phyloP scores from a whole-genome alignment of 2,888 invertebrate species.

The Dicranocentrus wangi region DNA sequence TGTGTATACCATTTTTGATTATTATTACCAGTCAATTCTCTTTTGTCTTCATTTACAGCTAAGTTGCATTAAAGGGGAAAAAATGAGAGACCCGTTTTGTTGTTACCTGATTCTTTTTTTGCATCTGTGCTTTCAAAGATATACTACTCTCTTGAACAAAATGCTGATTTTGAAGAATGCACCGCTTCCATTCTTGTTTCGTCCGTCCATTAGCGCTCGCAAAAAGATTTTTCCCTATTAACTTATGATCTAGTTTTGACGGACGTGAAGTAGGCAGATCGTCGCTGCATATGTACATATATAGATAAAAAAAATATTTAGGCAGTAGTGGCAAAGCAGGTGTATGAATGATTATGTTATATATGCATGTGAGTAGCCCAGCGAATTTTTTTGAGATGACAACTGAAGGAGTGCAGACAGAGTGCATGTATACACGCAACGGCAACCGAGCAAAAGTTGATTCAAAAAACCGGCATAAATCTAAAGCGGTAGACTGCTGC shows the following conservation, averaged over 20 bases:
- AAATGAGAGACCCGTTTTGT: conserved; percentile 54
- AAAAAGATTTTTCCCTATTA: conserved; percentile 54
- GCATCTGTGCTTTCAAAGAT: conserved; percentile 14
- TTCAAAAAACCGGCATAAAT: conserved; percentile 42
- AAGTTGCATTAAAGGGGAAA: conserved; percentile 33
- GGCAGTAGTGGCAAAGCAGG: conserved; percentile 35
- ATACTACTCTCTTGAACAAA: not conserved
- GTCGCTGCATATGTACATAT: not conserved
- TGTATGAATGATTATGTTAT: conserved; percentile 42
- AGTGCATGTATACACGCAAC: conserved; percentile 47
- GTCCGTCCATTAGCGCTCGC: conserved; percentile 35
- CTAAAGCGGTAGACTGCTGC: conserved; percentile 33
- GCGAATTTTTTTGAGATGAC: conserved; percentile 39
- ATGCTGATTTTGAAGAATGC: not conserved
- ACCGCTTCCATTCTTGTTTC: conserved; percentile 25
- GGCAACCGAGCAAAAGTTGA: conserved; percentile 24
- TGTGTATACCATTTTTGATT: too few relatives aligned
- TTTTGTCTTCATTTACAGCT: conserved; percentile 57
- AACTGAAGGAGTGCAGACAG: conserved; percentile 18
- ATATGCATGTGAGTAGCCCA: not conserved
- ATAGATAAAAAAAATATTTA: too few relatives aligned
- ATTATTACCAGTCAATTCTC: conserved; percentile 38
- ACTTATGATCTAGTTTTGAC: conserved; percentile 64
- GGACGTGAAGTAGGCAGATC: conserved; percentile 44
- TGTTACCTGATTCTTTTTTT: conserved; percentile 26